Base-by-base conservation (phyloP, 37 sponge, comb jelly and placozoan species). In the Beroe ovata region DNA sequence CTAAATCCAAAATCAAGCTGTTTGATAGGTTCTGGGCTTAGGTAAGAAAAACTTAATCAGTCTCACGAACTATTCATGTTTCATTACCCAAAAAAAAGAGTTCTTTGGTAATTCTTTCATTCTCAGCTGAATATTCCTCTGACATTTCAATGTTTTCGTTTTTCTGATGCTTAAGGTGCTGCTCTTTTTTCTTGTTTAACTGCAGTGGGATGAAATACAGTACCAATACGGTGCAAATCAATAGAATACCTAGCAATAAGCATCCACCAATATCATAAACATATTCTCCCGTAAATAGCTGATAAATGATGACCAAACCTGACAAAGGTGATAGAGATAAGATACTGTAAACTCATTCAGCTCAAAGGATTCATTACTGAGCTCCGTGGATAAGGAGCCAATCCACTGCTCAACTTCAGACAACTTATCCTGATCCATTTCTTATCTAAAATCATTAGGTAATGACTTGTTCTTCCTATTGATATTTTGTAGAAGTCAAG, bases 261-360 rank as follows among this genome's bases (percentile, higher is more conserved):
- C n/a, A n/a, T n/a, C n/a, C n/a, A n/a, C n/a, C n/a, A n/a, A n/a
- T n/a, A n/a, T n/a, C n/a, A n/a, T n/a, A n/a, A n/a, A n/a, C n/a
- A n/a, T n/a, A n/a, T n/a, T n/a, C n/a, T n/a, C n/a, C n/a, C n/a
- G n/a, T n/a, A n/a, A n/a, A n/a, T n/a, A n/a, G n/a, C n/a, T n/a
- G n/a, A n/a, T n/a, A n/a, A n/a, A n/a, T n/a, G n/a, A n/a, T n/a
- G n/a, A n/a, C n/a, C 54, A 66, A 42, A 77, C 84, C 84, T 77
- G 84, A 42, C 84, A 77, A 19, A 77, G 54, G 25, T 77, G 42
- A 23, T 77, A 40, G 11, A 77, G 84, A 39, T 77, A 77, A 4
- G 26, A 30, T 1, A 77, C 47, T 14, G 84, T 77, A 40, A 77
- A 77, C 3, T 77, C 84, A 42, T 39, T 36, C 18, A 77, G 39